These are phyloP conservation scores for Siniperca knerii DNA, from an alignment of 2,113 vertebrate species.

Conservation along the genomic window DNA sequence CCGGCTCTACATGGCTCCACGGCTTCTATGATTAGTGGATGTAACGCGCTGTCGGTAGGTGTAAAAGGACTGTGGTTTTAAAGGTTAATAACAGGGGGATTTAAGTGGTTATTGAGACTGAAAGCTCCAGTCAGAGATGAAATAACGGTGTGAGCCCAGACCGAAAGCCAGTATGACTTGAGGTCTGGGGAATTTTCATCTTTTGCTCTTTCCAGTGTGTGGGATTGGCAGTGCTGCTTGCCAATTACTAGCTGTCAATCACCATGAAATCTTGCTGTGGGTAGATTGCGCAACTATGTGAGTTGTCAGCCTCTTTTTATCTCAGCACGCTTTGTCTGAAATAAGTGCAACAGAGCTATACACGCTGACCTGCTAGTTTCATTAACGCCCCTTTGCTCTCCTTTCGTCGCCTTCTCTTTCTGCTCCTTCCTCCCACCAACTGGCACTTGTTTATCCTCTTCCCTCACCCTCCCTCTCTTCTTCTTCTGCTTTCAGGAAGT, in stretches of 20 bases:
- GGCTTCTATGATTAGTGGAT: neutral
- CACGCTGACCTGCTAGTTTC: too few species aligned
- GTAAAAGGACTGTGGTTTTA: neutral
- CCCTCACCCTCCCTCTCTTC: neutral
- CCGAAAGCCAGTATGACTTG: neutral
- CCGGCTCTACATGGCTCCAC: neutral
- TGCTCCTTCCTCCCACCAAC: neutral
- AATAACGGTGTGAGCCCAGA: neutral
- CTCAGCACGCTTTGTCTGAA: neutral
- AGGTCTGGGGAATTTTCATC: conserved; percentile 1
- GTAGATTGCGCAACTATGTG: neutral
- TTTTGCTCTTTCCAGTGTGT: conserved; percentile 33
- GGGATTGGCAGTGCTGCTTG: neutral
- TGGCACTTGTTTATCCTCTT: neutral
- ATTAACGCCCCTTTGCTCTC: neutral
- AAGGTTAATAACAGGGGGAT: neutral
- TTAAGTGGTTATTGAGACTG: neutral
- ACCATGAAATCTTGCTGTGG: neutral
- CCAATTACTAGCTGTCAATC: neutral
- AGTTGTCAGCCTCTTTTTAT: neutral
- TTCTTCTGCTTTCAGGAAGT: neutral
- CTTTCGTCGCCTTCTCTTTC: neutral
- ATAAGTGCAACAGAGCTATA: neutral
- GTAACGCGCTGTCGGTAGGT: neutral
- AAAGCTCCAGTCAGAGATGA: neutral